These are phyloP conservation scores for Chauna torquata DNA, from an alignment of 2,113 vertebrate genomes.

Conservation along the genomic window DNA sequence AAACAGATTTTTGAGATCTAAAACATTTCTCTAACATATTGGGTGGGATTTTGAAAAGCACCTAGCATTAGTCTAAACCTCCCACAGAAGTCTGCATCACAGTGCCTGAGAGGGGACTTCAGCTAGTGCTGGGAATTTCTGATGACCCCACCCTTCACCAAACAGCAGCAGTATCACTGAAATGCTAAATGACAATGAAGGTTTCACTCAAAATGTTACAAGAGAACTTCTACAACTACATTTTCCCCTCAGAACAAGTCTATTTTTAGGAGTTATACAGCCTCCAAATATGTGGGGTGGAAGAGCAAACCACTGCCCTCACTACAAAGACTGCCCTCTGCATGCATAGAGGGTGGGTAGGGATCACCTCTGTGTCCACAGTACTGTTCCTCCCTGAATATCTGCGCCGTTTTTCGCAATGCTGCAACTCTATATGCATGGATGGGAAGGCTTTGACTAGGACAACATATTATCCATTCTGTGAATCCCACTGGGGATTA, in stretches of 20 bases:
- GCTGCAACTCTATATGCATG: not conserved
- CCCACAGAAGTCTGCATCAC: constrained; percentile 7
- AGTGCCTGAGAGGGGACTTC: constrained; percentile 41
- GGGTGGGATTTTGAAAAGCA: constrained; percentile 36
- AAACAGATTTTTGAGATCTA: constrained; percentile 7
- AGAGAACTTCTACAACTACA: constrained; percentile 16
- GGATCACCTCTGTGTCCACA: not conserved
- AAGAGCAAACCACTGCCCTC: constrained; percentile 32
- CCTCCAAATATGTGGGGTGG: not conserved
- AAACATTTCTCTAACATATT: not conserved
- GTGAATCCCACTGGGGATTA: not conserved
- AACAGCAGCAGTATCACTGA: constrained; percentile 50
- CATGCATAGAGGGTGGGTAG: constrained; percentile 41
- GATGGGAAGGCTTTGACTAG: not conserved
- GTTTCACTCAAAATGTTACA: constrained; percentile 11
- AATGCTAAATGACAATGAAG: constrained; percentile 46
- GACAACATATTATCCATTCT: not conserved
- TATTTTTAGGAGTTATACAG: not conserved
- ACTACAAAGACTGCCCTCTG: constrained; percentile 29
- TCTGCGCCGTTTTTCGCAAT: not conserved
- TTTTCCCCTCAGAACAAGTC: constrained; percentile 18
- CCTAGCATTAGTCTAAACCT: not conserved
- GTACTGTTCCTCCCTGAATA: not conserved
- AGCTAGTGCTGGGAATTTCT: not conserved
- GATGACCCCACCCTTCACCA: constrained; percentile 2